Evolutionary conservation across 2,797 vertebrate species (phyloP), one percentile per base, ranked within the genome.

Genomic region (Mus minutoides): DNA sequence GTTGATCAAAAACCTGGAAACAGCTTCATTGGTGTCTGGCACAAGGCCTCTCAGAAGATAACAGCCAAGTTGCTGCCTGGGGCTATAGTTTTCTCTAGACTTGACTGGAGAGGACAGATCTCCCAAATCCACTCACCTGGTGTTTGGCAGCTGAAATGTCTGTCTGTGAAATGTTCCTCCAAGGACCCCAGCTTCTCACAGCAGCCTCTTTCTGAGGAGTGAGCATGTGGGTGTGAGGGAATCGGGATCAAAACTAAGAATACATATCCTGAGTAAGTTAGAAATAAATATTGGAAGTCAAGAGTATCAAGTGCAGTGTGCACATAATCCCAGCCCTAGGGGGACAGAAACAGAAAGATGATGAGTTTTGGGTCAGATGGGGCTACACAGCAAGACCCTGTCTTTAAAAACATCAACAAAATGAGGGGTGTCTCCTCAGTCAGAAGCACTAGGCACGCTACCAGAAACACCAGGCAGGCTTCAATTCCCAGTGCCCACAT

Each of bases 261-360:
- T 78, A 52, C 24, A 85, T 84, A 69, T 77, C 49, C 49, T 43
- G 17, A 91, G 52, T 49, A 49, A 76, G 69, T 83, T 92, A 92
- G 37, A 95, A 94, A 82, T 94, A 84, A 91, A 89, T 31, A 76
- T 69, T 62, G 83, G 92, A n/a, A 46, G 29, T 64, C 43, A 67
- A 85, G n/a, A 67, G 6, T 43, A 43, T 26, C 17, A 24, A 49
- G 37, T 76, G n/a, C 6, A 14, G 3, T 29, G 3, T 0, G 3
- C 37, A 89, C 40, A 6, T 22, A 24, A 34, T 16, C 19, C 37
- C 19, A 49, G 29, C 56, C 3, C 19, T n/a, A 76, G 54, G 37
- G 6, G 37, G 26, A 14, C 54, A 76, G 71, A 46, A 73, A 40
- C 16, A 29, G 34, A 58, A 40, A 19, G 21, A 24, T 16, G 26